Conservation (phyloP, 2,888 invertebrate species). For the Stenolophus ochropezus region DNA sequence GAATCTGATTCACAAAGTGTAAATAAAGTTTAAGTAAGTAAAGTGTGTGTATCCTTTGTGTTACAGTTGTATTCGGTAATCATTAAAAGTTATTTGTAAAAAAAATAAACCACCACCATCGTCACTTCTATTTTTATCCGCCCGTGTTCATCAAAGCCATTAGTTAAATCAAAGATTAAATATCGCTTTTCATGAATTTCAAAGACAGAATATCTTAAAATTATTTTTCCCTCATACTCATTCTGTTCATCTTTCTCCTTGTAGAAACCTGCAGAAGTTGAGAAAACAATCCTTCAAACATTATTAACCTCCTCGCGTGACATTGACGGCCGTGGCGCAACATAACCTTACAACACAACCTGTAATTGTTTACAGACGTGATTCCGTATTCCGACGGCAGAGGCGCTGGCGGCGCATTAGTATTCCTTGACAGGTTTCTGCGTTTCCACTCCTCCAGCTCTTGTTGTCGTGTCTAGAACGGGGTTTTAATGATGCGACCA, state of each 20-base stretch:
- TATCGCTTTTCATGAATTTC: no score
- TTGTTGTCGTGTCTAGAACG: neutral
- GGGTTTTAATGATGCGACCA: slow-evolving; percentile 25
- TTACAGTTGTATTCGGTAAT: no score
- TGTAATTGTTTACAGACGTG: slow-evolving; percentile 64
- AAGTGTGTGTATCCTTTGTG: no score
- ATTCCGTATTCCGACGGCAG: slow-evolving; percentile 62
- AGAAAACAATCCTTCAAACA: slow-evolving; percentile 28
- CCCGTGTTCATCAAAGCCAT: no score
- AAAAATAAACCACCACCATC: no score
- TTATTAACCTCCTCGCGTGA: neutral
- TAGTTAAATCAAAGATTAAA: no score
- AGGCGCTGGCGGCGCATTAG: slow-evolving; percentile 62
- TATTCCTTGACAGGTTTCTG: slow-evolving; percentile 62
- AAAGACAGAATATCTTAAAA: no score
- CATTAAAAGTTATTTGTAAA: no score
- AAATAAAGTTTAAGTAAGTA: no score
- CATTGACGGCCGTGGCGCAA: neutral
- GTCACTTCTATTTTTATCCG: no score
- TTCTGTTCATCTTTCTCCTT: neutral
- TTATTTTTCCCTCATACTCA: neutral
- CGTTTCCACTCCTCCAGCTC: slow-evolving; percentile 1
- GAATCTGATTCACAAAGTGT: no score
- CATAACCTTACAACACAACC: slow-evolving; percentile 38
- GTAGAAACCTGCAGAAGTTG: neutral